Conservation (phyloP, 1,140 invertebrate species). For the Scylla paramamosain region DNA sequence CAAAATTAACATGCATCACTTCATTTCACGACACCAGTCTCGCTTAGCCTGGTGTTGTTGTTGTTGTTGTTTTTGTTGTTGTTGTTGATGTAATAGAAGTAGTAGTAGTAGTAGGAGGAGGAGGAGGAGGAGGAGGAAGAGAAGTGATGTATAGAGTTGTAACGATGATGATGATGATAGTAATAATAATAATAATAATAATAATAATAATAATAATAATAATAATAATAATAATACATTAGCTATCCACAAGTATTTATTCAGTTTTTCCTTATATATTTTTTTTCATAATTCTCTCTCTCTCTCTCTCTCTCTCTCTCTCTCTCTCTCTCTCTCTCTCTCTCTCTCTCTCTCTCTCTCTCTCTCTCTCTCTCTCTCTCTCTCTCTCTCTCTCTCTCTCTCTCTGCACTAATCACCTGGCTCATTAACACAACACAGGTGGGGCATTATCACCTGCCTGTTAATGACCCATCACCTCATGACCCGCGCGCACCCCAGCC, state of each 20-base stretch:
- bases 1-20: no score
- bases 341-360: constrained; percentile 11
- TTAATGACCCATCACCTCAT: background rate
- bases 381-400: constrained; percentile 11
- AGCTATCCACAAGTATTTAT: no score
- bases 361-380: constrained; percentile 20
- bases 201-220: no score
- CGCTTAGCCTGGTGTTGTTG: background rate
- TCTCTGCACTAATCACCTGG: background rate
- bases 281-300: background rate
- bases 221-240: no score
- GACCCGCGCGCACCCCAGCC: background rate
- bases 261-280: no score
- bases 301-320: background rate
- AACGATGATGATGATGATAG: no score
- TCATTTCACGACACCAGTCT: background rate
- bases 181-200: no score
- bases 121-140: no score
- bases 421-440: constrained; percentile 1
- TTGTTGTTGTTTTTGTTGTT: no score
- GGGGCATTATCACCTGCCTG: background rate
- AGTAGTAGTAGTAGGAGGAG: no score
- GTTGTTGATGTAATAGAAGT: no score
- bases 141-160: no score
- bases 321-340: background rate